Conservation (phyloP, 1,140 invertebrate genomes). For the Bacillus rossius region DNA sequence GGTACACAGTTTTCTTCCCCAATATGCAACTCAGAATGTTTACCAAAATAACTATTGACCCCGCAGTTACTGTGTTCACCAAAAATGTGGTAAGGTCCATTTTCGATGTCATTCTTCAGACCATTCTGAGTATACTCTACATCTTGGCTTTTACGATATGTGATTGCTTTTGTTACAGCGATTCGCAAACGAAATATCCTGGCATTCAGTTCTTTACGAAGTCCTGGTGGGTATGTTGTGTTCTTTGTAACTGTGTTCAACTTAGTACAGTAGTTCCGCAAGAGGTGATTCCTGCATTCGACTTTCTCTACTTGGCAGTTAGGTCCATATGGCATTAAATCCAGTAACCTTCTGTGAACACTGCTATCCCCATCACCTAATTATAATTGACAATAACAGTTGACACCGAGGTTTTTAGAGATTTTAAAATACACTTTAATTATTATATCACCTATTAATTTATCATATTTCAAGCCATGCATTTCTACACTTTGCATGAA, state of each 20-base stretch:
- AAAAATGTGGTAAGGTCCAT: constrained; percentile 34
- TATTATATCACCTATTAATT: neutral
- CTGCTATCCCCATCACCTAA: constrained; percentile 12
- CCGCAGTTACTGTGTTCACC: constrained; percentile 33
- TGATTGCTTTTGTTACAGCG: too few relatives aligned
- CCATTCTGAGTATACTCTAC: neutral
- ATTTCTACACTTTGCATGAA: constrained; percentile 1
- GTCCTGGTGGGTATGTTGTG: neutral
- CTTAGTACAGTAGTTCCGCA: constrained; percentile 28
- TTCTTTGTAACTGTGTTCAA: constrained; percentile 14
- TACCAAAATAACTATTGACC: constrained; percentile 23
- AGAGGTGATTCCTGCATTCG: constrained; percentile 35
- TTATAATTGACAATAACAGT: too few relatives aligned
- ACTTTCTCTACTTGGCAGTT: constrained; percentile 26
- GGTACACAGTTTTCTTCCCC: constrained; percentile 24
- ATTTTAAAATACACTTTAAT: too few relatives aligned
- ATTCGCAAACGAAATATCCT: constrained; percentile 16
- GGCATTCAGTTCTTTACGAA: neutral
- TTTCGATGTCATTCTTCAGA: constrained; percentile 29
- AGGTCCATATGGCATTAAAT: constrained; percentile 15
- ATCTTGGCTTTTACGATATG: constrained; percentile 14
- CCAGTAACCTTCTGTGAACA: constrained; percentile 7
- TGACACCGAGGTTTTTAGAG: too few relatives aligned
- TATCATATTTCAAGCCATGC: neutral
- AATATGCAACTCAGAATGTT: constrained; percentile 7